Conservation (phyloP, 2,888 invertebrate genomes). For the Tachina grossa region DNA sequence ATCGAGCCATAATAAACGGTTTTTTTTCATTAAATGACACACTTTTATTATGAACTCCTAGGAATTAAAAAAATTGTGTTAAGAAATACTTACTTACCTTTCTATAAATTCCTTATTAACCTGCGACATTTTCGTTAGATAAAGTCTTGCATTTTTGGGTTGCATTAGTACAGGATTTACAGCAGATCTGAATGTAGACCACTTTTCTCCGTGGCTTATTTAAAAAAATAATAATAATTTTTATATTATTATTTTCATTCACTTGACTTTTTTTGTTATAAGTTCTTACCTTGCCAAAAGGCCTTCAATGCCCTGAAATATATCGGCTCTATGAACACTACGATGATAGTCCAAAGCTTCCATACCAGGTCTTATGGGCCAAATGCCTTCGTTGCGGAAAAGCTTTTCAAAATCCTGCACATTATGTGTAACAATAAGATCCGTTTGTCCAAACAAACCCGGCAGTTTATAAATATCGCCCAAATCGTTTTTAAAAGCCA, state of each 20-base stretch:
- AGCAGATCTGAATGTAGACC: conserved; percentile 87
- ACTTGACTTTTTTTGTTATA: neutral
- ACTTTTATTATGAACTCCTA: too few species aligned
- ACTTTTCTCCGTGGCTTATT: conserved; percentile 84
- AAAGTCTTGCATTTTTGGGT: conserved; percentile 85
- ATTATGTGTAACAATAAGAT: conserved; percentile 82
- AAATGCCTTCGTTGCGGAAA: conserved; percentile 83
- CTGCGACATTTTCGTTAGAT: conserved; percentile 83
- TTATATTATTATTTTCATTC: too few species aligned
- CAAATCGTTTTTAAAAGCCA: too few species aligned
- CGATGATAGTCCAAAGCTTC: conserved; percentile 82
- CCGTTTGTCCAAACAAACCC: conserved; percentile 77
- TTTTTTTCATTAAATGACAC: too few species aligned
- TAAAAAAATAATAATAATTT: neutral
- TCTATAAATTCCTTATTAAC: conserved; percentile 82
- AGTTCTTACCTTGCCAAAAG: conserved; percentile 52
- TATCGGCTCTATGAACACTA: conserved; percentile 72
- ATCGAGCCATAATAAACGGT: too few species aligned
- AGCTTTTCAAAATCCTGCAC: conserved; percentile 84
- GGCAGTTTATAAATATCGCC: conserved; percentile 78
- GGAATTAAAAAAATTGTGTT: too few species aligned
- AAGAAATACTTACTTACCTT: conserved; percentile 73
- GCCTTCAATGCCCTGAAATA: conserved; percentile 72
- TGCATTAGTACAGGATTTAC: conserved; percentile 87
- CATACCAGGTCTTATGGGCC: conserved; percentile 82